phyloP scores from a whole-genome alignment of 2,888 invertebrate genomes.

The Drosophila atroscutellata region DNA sequence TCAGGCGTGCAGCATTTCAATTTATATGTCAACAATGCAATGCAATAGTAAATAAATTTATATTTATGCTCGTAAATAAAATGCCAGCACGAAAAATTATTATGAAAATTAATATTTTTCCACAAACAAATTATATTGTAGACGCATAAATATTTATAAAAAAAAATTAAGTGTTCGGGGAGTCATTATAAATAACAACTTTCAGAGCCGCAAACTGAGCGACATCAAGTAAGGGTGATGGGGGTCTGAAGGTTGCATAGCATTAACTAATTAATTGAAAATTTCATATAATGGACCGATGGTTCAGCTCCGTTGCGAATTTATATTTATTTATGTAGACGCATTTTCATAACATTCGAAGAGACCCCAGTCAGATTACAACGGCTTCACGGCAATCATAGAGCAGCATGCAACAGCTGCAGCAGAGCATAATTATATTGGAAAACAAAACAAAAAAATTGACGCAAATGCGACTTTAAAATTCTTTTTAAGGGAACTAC shows the following conservation, averaged over 20 bases:
- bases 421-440: not conserved
- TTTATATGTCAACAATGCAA: constrained; percentile 76
- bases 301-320: constrained; percentile 68
- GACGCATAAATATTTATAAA: constrained; percentile 74
- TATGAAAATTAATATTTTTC: constrained; percentile 34
- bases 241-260: constrained; percentile 55
- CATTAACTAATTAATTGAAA: constrained; percentile 80
- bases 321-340: constrained; percentile 69
- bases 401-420: not conserved
- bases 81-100: constrained; percentile 45
- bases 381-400: not conserved
- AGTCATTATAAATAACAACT: constrained; percentile 57
- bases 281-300: constrained; percentile 67
- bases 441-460: not conserved
- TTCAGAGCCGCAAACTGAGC: not conserved
- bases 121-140: constrained; percentile 77
- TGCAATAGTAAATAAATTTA: constrained; percentile 62
- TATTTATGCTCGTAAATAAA: constrained; percentile 54
- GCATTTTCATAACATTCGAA: constrained; percentile 28
- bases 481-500: not conserved
- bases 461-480: not conserved
- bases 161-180: constrained; percentile 79
- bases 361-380: constrained; percentile 17
- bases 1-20: constrained; percentile 65
- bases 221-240: constrained; percentile 8